Base-by-base conservation (phyloP, 2,113 vertebrate species). In the Ceyx melanurus region DNA sequence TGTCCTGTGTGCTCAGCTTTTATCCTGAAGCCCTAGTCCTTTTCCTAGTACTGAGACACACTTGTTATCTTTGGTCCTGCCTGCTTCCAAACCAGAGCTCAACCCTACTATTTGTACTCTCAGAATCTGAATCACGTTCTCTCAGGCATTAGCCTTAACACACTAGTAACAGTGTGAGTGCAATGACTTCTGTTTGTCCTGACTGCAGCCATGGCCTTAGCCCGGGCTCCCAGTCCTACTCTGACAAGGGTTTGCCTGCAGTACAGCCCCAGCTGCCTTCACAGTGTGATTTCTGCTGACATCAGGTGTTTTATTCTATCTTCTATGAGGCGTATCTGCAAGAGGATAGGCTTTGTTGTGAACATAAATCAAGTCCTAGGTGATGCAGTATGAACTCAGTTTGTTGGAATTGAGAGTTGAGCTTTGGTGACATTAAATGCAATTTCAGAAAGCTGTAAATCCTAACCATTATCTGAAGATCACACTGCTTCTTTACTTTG, bases 191-290 rank as follows among this genome's bases (percentile, higher is more conserved):
- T 9, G 1, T n/a, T 74, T 77, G 11, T 62, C 46, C 42, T 35
- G 18, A 11, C n/a, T 14, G 14, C 29, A 50, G 29, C 54, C 3
- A 1, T 13, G 33, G 45, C 46, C 31, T 50, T n/a, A 21, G 2
- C 9, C 9, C 11, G 15, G 20, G 26, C 17, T 40, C 10, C 0
- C 13, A n/a, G 45, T 22, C 22, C 17, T 33, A 1, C 15, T 54
- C 33, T 15, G 7, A 60, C n/a, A 57, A 67, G 23, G 14, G 6
- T 6, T 60, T 42, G 28, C 45, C 57, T 62, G 25, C 26, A 62
- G 3, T 40, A 14, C 20, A 62, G 23, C 23, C 40, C 14, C 0
- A 0, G 10, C 13, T 22, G 12, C n/a, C 22, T 33, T 77, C 25
- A n/a, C 6, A 15, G 3, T 37, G 11, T 8, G 14, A 51, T 7